Base-by-base conservation (phyloP, 2,888 invertebrate genomes). In the Thymelicus sylvestris region DNA sequence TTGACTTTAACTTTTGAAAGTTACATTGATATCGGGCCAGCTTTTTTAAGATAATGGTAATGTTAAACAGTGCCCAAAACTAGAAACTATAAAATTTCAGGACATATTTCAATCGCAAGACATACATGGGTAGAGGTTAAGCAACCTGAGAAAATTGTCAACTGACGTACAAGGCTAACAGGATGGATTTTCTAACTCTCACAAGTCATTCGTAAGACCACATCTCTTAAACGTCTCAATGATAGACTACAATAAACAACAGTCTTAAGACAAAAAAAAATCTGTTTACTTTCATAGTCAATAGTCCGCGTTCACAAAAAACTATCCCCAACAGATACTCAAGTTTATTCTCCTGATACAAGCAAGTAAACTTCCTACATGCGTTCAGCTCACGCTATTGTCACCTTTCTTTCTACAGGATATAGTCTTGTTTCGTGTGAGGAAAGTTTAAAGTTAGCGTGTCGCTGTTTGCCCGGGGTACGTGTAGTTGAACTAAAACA, bases 211-310 rank as follows among this genome's bases (percentile, higher is more conserved):
- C 19, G 12, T 44, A 44, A 44, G 44, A 3, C 44, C 44, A 4
- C 8, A 4, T 10, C 4, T 44, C 44, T 44, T 10, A 41, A 41
- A 44, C 0, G 12, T 44, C 44, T 8, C 8, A 44, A 44, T 44
- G 7, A 44, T 44, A 10, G 15, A 31, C 31, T 3, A 39, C 13
- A 12, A 52, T 5, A 15, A 41, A 55, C 15, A 12, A 65, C 65
- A 65, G 52, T 24, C 24, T 19, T 41, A 41, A 55, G 19, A 52
- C 52, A 65, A 39, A 12, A 64, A 19, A 15, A 19, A 19, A 19
- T 48, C 69, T 70, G 70, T 70, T 70, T 65, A 60, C 65, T 70
- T 47, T 64, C 63, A 69, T 59, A 59, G 69, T 64, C 69, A 64
- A 64, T 69, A 64, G 70, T 3, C 12, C 52, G 57, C 69, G n/a